Conservation (phyloP, 2,797 vertebrate genomes). For the Sternarchorhynchus goeldii region DNA sequence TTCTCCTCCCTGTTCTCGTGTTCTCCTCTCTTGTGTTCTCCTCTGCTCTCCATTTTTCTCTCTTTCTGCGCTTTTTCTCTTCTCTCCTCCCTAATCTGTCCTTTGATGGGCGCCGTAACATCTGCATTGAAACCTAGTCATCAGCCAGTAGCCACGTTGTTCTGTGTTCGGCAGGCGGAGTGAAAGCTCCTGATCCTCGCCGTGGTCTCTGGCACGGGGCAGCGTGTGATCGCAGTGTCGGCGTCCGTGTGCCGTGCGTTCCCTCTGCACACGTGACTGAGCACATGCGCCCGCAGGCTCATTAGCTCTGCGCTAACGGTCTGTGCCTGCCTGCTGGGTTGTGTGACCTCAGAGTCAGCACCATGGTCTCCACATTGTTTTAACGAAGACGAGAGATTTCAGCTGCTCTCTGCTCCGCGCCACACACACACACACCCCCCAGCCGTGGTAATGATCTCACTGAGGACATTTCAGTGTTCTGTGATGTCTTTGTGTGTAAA, state of each 20-base stretch:
- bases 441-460: constrained; percentile 58
- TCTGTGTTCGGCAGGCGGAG: too few relatives aligned
- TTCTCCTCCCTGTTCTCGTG: background rate
- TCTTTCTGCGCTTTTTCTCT: too few relatives aligned
- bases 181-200: too few relatives aligned
- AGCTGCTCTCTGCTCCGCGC: background rate
- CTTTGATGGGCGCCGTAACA: too few relatives aligned
- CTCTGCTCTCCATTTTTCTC: too few relatives aligned
- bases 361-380: constrained; percentile 13
- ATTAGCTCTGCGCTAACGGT: constrained; percentile 45
- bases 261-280: constrained; percentile 11
- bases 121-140: too few relatives aligned
- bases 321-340: constrained; percentile 22
- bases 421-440: constrained; percentile 9
- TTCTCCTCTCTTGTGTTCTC: too few relatives aligned
- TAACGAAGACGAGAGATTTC: constrained; percentile 43
- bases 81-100: too few relatives aligned
- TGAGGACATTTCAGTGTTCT: constrained; percentile 5
- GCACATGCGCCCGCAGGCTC: constrained; percentile 17
- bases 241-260: background rate
- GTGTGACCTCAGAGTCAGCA: constrained; percentile 32
- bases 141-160: too few relatives aligned
- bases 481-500: constrained; percentile 5
- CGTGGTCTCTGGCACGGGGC: background rate
- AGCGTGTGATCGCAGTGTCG: too few relatives aligned